A percentile compares a stretch with the other conserved stretches of the same genome.
phyloP scores from a whole-genome alignment of 1,140 invertebrate genomes.

The Drosophila ananassae region DNA sequence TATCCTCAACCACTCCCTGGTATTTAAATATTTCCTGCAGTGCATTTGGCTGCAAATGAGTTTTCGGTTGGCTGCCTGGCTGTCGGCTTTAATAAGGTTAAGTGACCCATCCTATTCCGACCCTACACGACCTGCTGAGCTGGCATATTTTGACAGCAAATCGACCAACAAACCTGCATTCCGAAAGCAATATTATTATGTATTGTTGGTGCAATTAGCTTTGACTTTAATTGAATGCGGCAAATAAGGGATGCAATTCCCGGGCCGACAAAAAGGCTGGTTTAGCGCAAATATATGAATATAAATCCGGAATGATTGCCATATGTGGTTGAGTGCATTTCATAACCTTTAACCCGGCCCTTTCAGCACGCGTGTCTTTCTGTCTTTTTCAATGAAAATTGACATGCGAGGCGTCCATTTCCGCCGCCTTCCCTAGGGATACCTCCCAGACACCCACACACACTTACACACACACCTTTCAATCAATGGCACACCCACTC shows the following conservation, averaged over 20 bases:
- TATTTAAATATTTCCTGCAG: not conserved
- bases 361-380: conserved; percentile 11
- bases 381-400: conserved; percentile 13
- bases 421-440: conserved; percentile 21
- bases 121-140: conserved; percentile 2
- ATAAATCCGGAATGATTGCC: conserved; percentile 1
- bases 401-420: conserved; percentile 50
- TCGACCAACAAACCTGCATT: conserved; percentile 36
- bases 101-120: conserved; percentile 25
- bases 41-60: conserved; percentile 29
- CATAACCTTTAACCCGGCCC: conserved; percentile 17
- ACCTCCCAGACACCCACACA: not conserved
- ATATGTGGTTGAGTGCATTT: conserved; percentile 3
- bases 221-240: conserved; percentile 17
- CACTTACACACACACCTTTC: conserved; percentile 11
- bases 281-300: conserved; percentile 12
- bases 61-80: conserved; percentile 20
- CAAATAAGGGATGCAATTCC: not conserved
- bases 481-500: conserved; percentile 45
- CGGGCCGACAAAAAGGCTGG: not conserved
- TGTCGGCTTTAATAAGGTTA: conserved; percentile 54
- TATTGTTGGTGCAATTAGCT: conserved; percentile 16
- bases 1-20: not conserved
- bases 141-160: conserved; percentile 43
- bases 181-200: conserved; percentile 30